phyloP scores from a whole-genome alignment of 2,888 invertebrate species.

The Podabrus alpinus region DNA sequence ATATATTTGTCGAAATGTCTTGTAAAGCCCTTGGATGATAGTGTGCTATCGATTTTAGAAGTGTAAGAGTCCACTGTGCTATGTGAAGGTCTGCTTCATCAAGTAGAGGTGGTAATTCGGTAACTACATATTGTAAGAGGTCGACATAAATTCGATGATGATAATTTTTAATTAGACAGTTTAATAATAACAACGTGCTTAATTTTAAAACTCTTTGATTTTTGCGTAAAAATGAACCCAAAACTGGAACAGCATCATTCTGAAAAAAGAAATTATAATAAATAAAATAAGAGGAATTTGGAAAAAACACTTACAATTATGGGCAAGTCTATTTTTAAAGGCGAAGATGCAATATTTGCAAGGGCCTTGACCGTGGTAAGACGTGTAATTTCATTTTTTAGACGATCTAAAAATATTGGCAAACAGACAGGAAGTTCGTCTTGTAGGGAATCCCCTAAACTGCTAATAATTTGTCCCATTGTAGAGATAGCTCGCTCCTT shows the following conservation, averaged over 20 bases:
- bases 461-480: constrained; percentile 92
- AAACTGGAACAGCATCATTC: constrained; percentile 86
- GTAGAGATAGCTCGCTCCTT: constrained; percentile 97
- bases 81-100: constrained; percentile 96
- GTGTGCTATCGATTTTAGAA: constrained; percentile 81
- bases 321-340: constrained; percentile 82
- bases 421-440: constrained; percentile 83
- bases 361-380: constrained; percentile 95
- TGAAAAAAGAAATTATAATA: constrained; percentile 52
- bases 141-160: constrained; percentile 67
- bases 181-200: constrained; percentile 85
- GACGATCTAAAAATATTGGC: constrained; percentile 92
- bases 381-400: constrained; percentile 96
- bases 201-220: constrained; percentile 95
- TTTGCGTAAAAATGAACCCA: constrained; percentile 93
- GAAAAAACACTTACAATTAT: constrained; percentile 66
- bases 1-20: constrained; percentile 72
- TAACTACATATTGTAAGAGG: constrained; percentile 75
- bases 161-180: constrained; percentile 89
- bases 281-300: neutral
- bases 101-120: constrained; percentile 88
- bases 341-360: constrained; percentile 91
- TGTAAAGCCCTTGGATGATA: constrained; percentile 79
- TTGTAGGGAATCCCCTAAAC: constrained; percentile 84
- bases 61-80: constrained; percentile 85